phyloP scores from a whole-genome alignment of 2,113 vertebrate genomes.

The Zootoca vivipara region DNA sequence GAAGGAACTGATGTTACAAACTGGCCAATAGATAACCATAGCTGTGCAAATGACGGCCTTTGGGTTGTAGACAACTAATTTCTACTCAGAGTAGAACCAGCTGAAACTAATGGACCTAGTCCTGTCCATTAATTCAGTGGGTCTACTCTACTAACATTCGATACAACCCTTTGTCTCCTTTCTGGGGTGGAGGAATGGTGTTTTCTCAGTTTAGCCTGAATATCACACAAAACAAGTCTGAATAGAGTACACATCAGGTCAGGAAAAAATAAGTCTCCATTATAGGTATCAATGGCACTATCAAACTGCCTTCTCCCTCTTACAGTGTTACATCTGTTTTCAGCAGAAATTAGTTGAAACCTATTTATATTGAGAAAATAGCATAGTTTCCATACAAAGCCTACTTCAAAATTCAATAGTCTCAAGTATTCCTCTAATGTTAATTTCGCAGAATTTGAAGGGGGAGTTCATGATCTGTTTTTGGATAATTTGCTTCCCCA shows the following conservation, averaged over 20 bases:
- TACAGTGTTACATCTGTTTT: background rate
- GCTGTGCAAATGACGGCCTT: background rate
- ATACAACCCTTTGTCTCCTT: background rate
- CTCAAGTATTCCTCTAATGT: background rate
- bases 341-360: background rate
- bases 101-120: no score
- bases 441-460: background rate
- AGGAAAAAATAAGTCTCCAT: background rate
- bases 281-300: background rate
- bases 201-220: background rate
- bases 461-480: background rate
- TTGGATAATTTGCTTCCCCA: background rate
- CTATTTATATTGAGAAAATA: background rate
- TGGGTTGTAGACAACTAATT: no score
- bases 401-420: background rate
- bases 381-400: background rate
- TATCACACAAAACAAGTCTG: background rate
- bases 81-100: no score
- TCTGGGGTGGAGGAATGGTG: background rate
- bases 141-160: no score
- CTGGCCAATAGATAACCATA: background rate
- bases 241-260: background rate
- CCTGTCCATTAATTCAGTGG: no score
- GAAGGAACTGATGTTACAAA: background rate
- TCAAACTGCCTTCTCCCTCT: background rate